Base-by-base conservation (phyloP, 2,113 vertebrate genomes). In the Austrofundulus limnaeus region DNA sequence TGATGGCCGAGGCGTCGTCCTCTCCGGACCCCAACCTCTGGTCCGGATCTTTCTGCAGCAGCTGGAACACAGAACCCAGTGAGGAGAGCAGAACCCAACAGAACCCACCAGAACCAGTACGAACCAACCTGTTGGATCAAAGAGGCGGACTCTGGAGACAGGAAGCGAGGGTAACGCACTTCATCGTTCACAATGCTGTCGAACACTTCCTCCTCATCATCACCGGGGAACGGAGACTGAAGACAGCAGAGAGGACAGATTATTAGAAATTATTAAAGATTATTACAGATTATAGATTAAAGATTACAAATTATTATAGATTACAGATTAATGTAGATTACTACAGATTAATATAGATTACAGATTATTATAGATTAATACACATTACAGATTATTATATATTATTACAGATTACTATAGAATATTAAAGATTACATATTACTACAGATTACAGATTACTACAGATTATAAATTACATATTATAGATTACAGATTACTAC, bases 181-280 rank as follows among this genome's bases (percentile, higher is more conserved):
- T 98, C 95, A 11, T 93, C 92, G 0, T 96, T 98, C 48, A 98
- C 94, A 8, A 98, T 98, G 79, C 95, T 97, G 81, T 98, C 97
- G 63, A 98, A 98, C 78, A 98, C 94, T 72, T 98, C 97, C 51
- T 98, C 97, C 70, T 98, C 97, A 0, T 97, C 94, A 21, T 98
- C 97, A 20, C 97, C 97, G 2, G 96, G 96, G 83, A 98, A 98
- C 0, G 97, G 97, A 58, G 93, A 95, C 95, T 96, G 76, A 68
- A 47, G 20, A 55, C 21, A 50, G 6, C 13, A 28, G 6, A 55
- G 15, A n/a, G n/a, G n/a, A n/a, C n/a, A n/a, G n/a, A n/a, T n/a
- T n/a, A n/a, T n/a, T n/a, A n/a, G n/a, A n/a, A n/a, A n/a, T n/a
- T n/a, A n/a, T n/a, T n/a, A n/a, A n/a, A n/a, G n/a, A n/a, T n/a